These are phyloP conservation scores for Cetonia aurata DNA, from an alignment of 2,888 invertebrate genomes.

Conservation along the genomic window DNA sequence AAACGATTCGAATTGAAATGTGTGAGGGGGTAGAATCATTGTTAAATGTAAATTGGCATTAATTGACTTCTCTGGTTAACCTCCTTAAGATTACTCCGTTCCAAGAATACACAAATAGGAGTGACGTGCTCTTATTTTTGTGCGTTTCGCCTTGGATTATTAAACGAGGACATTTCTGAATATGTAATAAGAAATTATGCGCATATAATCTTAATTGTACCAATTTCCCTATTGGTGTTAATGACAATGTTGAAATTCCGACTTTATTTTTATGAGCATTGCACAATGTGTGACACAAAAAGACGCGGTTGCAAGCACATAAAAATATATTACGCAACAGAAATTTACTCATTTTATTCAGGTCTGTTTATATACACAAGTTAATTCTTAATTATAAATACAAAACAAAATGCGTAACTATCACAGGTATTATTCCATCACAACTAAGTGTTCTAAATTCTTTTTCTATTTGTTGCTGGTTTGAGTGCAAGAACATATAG, in stretches of 20 bases:
- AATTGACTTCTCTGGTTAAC: constrained; percentile 44
- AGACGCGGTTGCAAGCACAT: too few species aligned
- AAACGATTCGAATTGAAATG: constrained; percentile 39
- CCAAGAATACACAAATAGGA: constrained; percentile 40
- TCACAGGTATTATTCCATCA: too few species aligned
- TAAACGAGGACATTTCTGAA: constrained; percentile 22
- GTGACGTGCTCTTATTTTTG: constrained; percentile 34
- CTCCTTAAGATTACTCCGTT: constrained; percentile 42
- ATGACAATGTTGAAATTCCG: constrained; percentile 2
- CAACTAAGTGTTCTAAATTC: too few species aligned
- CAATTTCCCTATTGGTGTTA: not conserved
- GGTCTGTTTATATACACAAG: too few species aligned
- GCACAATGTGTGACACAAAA: not conserved
- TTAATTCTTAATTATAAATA: too few species aligned
- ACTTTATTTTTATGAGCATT: constrained; percentile 12
- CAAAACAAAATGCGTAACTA: too few species aligned
- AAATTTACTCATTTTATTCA: too few species aligned
- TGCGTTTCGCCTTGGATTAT: constrained; percentile 16
- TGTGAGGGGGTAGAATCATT: constrained; percentile 41
- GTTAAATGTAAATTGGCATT: constrained; percentile 43
- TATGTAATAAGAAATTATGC: constrained; percentile 24
- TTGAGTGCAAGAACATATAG: too few species aligned
- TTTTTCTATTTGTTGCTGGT: too few species aligned
- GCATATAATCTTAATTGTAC: constrained; percentile 7
- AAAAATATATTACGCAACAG: too few species aligned